These are phyloP conservation scores for Entomyzon cyanotis DNA, from an alignment of 2,113 vertebrate species.

Conservation along the genomic window DNA sequence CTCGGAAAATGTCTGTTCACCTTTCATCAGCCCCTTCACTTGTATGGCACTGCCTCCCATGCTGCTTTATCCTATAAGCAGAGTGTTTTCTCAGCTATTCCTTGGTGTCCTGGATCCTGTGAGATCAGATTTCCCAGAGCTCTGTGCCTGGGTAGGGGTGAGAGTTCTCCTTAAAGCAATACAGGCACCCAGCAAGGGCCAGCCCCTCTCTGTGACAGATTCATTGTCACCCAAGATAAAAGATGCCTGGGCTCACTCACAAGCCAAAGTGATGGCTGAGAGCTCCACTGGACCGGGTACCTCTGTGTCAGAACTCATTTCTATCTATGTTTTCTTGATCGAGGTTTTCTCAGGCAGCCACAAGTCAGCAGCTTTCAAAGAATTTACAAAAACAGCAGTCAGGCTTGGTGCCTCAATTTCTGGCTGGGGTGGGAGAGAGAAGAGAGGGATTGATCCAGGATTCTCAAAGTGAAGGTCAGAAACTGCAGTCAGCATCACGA, in stretches of 20 bases:
- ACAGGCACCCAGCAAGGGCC: background rate
- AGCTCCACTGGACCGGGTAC: background rate
- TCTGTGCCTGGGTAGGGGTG: background rate
- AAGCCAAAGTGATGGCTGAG: background rate
- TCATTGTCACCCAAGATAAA: background rate
- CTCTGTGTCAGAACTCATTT: background rate
- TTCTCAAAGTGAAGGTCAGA: background rate
- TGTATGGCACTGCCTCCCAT: background rate
- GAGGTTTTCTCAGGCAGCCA: background rate
- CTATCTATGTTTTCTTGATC: background rate
- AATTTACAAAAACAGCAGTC: background rate
- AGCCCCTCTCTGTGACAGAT: background rate
- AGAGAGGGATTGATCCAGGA: background rate
- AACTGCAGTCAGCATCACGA: background rate
- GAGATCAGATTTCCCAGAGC: background rate
- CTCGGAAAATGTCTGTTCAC: background rate
- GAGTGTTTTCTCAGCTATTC: background rate
- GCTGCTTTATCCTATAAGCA: background rate
- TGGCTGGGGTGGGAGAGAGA: background rate
- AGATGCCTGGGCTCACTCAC: background rate
- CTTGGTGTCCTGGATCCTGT: background rate
- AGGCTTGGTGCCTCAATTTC: background rate
- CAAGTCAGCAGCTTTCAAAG: background rate
- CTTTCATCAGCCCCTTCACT: background rate
- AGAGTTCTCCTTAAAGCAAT: background rate